phyloP scores from a whole-genome alignment of 2,797 vertebrate genomes.

The Falco cherrug region DNA sequence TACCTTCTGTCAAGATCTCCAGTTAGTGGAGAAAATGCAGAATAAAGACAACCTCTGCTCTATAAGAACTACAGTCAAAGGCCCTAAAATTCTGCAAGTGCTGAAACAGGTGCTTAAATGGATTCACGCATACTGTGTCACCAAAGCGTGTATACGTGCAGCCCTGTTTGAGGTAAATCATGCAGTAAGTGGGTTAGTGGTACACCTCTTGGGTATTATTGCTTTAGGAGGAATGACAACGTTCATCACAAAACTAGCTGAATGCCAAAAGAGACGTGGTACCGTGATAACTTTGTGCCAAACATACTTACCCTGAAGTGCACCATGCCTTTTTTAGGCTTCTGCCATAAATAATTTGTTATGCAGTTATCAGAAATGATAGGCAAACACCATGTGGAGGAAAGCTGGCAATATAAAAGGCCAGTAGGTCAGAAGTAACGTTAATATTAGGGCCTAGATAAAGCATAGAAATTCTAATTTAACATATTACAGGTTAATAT shows the following conservation, averaged over 20 bases:
- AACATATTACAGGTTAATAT: not conserved
- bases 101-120: not conserved
- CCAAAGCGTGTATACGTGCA: not conserved
- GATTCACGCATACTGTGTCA: not conserved
- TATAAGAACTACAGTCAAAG: not conserved
- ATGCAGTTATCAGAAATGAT: not conserved
- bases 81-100: not conserved
- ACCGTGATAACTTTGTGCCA: not conserved
- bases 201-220: not conserved
- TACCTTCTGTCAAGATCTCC: not conserved
- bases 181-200: not conserved
- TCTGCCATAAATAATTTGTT: not conserved
- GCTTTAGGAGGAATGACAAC: not conserved
- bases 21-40: not conserved
- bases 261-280: not conserved
- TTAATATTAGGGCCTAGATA: not conserved
- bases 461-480: not conserved
- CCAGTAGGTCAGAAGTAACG: not conserved
- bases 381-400: not conserved
- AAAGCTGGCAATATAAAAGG: not conserved
- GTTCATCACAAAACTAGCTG: not conserved
- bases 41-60: slow-evolving; percentile 21
- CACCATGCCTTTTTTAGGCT: not conserved
- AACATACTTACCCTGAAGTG: not conserved
- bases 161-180: not conserved